Conservation (phyloP, 2,113 vertebrate genomes). For the Eira barbara region DNA sequence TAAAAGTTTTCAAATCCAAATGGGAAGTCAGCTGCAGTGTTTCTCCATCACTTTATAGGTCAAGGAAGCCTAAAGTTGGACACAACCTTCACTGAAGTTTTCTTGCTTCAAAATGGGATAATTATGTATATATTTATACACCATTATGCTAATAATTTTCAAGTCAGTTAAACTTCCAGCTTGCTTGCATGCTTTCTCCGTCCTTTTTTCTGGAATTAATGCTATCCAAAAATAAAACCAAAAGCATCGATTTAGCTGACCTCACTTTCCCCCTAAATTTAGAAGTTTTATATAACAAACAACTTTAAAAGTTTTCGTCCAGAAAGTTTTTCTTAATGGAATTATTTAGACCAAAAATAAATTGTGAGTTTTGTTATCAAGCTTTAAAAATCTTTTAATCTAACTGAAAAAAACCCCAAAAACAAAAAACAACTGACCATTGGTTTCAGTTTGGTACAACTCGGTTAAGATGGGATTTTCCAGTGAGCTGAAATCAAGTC, state of each 20-base stretch:
- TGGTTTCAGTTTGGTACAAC: background rate
- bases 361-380: background rate
- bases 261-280: background rate
- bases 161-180: background rate
- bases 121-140: background rate
- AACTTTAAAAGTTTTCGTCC: background rate
- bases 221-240: background rate
- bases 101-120: background rate
- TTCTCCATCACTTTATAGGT: background rate
- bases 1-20: background rate
- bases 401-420: background rate
- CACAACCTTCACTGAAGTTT: background rate
- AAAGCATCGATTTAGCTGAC: background rate
- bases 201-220: constrained; percentile 6
- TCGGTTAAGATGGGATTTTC: background rate
- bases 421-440: background rate
- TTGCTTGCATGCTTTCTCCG: background rate
- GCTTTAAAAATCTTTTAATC: background rate
- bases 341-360: background rate
- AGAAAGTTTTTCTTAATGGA: background rate
- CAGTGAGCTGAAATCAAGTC: no score
- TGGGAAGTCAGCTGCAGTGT: background rate
- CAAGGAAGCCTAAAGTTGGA: background rate
- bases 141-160: background rate
- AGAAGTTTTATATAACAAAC: background rate